phyloP scores from a whole-genome alignment of 35 echinoderm and acorn worm species.

The Heliocidaris erythrogramma region DNA sequence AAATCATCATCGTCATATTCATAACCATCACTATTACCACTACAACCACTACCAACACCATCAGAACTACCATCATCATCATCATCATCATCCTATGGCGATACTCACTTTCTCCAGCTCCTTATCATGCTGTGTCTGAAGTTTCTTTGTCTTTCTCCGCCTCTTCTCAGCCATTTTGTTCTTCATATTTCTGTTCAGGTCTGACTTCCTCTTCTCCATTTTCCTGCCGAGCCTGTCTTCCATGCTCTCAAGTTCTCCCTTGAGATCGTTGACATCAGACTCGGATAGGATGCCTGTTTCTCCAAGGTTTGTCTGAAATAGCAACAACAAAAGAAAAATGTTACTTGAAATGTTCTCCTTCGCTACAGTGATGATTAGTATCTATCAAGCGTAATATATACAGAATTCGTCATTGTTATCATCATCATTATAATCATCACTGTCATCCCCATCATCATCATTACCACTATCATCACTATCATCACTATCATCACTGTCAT shows the following conservation, averaged over 20 bases:
- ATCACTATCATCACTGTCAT: too few species aligned
- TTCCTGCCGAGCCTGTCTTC: slow-evolving; percentile 60
- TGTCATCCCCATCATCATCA: too few species aligned
- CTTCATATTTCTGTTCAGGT: slow-evolving; percentile 81
- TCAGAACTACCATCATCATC: neutral
- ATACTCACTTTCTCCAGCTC: slow-evolving; percentile 84
- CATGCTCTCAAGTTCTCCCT: slow-evolving; percentile 66
- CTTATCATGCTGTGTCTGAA: slow-evolving; percentile 80
- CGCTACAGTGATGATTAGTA: too few species aligned
- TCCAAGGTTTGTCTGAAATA: too few species aligned
- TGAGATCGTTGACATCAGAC: slow-evolving; percentile 53
- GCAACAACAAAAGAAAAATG: too few species aligned
- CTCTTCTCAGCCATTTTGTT: slow-evolving; percentile 86
- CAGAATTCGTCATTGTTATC: too few species aligned
- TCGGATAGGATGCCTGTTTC: slow-evolving; percentile 52
- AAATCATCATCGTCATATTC: neutral
- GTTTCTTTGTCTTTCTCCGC: slow-evolving; percentile 73
- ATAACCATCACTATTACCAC: neutral
- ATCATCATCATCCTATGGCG: neutral
- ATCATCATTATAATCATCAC: too few species aligned
- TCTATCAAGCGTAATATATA: too few species aligned
- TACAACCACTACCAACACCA: neutral
- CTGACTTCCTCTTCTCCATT: slow-evolving; percentile 63
- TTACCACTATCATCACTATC: too few species aligned
- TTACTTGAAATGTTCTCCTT: too few species aligned